Evolutionary conservation across 2,797 vertebrate genomes (phyloP), one percentile per base, ranked within the genome.

Genomic region (Anableps anableps): DNA sequence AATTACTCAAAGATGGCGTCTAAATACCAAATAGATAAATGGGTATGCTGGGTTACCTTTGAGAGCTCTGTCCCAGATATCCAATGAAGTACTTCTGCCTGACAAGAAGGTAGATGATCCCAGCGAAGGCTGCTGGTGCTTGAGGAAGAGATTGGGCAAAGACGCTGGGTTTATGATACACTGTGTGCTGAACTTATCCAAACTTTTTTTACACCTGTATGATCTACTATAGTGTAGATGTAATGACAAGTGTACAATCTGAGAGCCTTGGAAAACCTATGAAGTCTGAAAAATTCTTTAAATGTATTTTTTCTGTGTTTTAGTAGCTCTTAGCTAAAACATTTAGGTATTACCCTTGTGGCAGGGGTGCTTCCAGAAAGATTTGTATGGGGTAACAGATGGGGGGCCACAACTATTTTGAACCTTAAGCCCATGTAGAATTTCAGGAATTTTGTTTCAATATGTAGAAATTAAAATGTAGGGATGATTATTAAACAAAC

Each of bases 61-160:
- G 98, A 36, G 93, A 97, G 71, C 95, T 97, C 88, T 99, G 97
- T 13, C 98, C 98, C 11, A 99, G 90, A 87, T 99, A 99, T 83
- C 98, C 98, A 0, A 98, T 92, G 55, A 99, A 99, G 91, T 99
- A 99, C 92, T 99, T 98, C 84, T 99, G 98, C 60, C 98, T 96
- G 88, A 97, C 97, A 1, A 97, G 93, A 76, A 99, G 87, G 88
- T 99, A 99, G 95, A 99, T 94, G 85, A 98, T 86, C 53, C 98
- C 98, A 0, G 98, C 96, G 72, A 99, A 99, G 70, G 98, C 96
- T 0, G 98, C 98, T 10, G 98, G 96, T 87, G 94, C 98, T 99
- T 87, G 41, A 85, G 83, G 72, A 48, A 73, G 21, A 29, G 0
- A 0, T 43, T 8, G 10, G 19, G 58, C 34, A 77, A 74, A 64